A percentile compares a stretch with the other conserved stretches of the same genome.
These are phyloP conservation scores for Bryconaethiops microstoma DNA, from an alignment of 2,797 vertebrate species.

Conservation along the genomic window DNA sequence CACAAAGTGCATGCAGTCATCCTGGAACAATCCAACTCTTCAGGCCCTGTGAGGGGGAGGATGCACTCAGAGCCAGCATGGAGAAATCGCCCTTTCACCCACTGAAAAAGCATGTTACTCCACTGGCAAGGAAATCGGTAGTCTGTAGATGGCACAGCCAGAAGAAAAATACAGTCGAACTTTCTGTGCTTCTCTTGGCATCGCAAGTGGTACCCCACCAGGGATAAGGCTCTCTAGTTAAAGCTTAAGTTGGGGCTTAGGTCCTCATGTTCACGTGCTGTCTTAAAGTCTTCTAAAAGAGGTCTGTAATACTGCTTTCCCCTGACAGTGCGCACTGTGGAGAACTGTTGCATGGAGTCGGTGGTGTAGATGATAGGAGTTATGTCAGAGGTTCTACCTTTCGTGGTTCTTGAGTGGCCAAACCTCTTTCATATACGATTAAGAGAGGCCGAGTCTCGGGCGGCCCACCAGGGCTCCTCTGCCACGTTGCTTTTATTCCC, in stretches of 20 bases:
- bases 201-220: not conserved
- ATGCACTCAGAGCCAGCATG: conserved; percentile 46
- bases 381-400: conserved; percentile 4
- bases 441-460: conserved; percentile 40
- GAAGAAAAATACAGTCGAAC: not conserved
- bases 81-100: conserved; percentile 52
- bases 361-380: not conserved
- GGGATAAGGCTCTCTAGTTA: conserved; percentile 11
- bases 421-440: conserved; percentile 31
- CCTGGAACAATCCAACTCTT: conserved; percentile 72
- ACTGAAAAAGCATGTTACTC: conserved; percentile 48
- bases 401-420: conserved; percentile 29
- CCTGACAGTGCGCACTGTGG: not conserved
- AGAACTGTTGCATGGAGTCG: not conserved
- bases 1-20: conserved; percentile 73
- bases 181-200: conserved; percentile 13
- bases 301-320: not conserved
- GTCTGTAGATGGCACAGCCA: not conserved
- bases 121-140: conserved; percentile 2
- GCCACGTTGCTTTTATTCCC: conserved; percentile 63
- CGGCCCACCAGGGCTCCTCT: conserved; percentile 46
- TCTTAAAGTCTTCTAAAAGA: conserved; percentile 26
- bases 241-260: conserved; percentile 1
- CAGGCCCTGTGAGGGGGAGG: conserved; percentile 55
- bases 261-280: not conserved